Base-by-base conservation (phyloP, 2,888 invertebrate genomes). In the Saturnia japonica region DNA sequence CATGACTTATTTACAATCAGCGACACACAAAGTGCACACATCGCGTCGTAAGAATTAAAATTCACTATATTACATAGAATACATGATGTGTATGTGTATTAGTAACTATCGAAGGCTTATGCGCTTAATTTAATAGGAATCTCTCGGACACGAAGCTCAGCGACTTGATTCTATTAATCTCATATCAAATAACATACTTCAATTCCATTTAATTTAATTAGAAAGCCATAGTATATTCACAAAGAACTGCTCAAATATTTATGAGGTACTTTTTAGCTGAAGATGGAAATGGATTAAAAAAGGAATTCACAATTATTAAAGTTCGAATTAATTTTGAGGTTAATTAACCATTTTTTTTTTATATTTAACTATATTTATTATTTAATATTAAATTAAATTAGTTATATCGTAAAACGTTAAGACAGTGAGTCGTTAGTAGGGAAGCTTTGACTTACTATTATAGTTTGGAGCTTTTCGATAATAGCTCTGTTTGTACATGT, bases 71-170 rank as follows among this genome's bases (percentile, higher is more conserved):
- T 34, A 66, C n/a, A 64, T 69, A 34, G 45, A 34, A 64, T 25
- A 42, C 19, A 57, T 57, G 42, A 12, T 67, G 45, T 47, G 7
- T 16, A 47, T 45, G 34, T 34, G 34, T 34, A 34, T 34, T n/a
- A 25, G 25, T 51, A 67, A 60, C 28, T 14, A 22, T 40, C 64
- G 47, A 51, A 51, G 40, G 68, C 68, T 68, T 64, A 64, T 51
- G 43, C 66, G 75, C 82, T 85, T 86, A 85, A 67, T 75, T 78
- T 85, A 85, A 83, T 86, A 87, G 87, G 87, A 88, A 89, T 88
- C 85, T 85, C 83, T 75, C 76, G 80, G 82, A 84, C 79, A 84
- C 76, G 80, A 83, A 85, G 82, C 82, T 72, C 68, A 74, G 73
- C 72, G 62, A 71, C 73, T 77, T 73, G 73, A 74, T 73, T 73